Conservation (phyloP, 2,888 invertebrate species). For the Lissocephala sabroskyi region DNA sequence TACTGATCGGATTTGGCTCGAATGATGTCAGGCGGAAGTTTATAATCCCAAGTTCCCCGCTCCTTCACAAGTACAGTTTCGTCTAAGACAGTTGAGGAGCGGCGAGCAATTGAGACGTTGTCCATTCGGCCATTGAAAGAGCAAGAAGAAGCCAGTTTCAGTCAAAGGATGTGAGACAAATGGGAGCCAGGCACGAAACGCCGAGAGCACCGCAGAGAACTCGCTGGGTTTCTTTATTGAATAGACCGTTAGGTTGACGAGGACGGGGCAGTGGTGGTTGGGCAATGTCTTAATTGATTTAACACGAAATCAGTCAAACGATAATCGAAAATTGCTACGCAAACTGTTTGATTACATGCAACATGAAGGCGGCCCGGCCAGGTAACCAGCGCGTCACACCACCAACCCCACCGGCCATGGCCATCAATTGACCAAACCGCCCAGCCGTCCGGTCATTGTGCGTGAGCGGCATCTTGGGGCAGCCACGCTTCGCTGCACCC, state of each 20-base stretch:
- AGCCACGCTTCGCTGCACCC: constrained; percentile 41
- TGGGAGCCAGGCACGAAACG: constrained; percentile 43
- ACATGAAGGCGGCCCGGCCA: constrained; percentile 30
- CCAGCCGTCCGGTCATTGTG: not conserved
- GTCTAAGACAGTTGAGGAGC: no score
- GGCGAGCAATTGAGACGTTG: no score
- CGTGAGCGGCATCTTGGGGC: constrained; percentile 19
- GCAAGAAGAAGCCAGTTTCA: constrained; percentile 39
- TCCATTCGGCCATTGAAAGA: no score
- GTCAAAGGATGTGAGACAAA: constrained; percentile 48
- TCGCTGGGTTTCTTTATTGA: not conserved
- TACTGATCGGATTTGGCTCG: no score
- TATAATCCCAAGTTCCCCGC: no score
- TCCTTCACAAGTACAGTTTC: no score
- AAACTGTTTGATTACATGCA: constrained; percentile 66
- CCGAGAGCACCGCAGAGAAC: not conserved
- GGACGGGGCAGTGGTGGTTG: constrained; percentile 20
- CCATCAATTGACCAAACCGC: constrained; percentile 25
- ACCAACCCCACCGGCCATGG: constrained; percentile 9
- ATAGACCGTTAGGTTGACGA: not conserved
- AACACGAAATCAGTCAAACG: constrained; percentile 65
- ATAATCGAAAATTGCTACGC: constrained; percentile 64
- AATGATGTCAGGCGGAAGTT: no score
- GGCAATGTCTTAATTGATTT: constrained; percentile 63
- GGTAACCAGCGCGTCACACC: no score